Percentiles rank a stretch among this genome's conserved stretches.
phyloP scores from a whole-genome alignment of 2,888 invertebrate species.

The Pammene fasciana region DNA sequence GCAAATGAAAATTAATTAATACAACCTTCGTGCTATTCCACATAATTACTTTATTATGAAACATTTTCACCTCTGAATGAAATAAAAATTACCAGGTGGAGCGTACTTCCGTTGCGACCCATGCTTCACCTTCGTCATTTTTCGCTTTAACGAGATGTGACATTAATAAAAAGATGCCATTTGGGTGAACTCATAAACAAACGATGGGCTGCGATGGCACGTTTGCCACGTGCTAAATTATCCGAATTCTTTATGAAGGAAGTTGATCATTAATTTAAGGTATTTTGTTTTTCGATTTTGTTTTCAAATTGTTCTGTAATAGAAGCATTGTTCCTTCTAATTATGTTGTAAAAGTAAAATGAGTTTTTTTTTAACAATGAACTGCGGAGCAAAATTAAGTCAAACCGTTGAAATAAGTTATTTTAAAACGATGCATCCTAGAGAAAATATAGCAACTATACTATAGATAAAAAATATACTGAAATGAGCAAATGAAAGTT shows the following conservation, averaged over 20 bases:
- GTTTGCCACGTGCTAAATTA: conserved; percentile 2
- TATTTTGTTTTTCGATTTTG: neutral
- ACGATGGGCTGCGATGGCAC: conserved; percentile 16
- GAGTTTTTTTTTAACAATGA: too few species aligned
- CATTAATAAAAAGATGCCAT: conserved; percentile 30
- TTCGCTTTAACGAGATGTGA: conserved; percentile 25
- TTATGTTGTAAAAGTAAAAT: neutral
- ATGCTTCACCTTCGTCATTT: conserved; percentile 33
- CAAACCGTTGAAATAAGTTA: too few species aligned
- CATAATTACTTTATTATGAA: too few species aligned
- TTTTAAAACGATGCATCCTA: too few species aligned
- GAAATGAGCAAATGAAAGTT: too few species aligned
- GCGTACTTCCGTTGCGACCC: conserved; percentile 1
- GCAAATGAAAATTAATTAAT: too few species aligned
- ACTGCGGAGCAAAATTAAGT: too few species aligned
- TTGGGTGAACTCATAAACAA: conserved; percentile 24
- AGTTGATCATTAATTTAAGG: neutral
- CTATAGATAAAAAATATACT: too few species aligned
- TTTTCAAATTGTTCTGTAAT: neutral
- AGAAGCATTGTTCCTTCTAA: neutral
- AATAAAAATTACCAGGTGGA: conserved; percentile 4
- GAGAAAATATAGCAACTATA: too few species aligned
- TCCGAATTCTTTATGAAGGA: neutral
- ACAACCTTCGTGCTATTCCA: too few species aligned
- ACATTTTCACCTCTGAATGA: neutral